A percentile compares a stretch with the other conserved stretches of the same genome.
Conservation (phyloP, 2,113 vertebrate species). For the Ciconia maguari region DNA sequence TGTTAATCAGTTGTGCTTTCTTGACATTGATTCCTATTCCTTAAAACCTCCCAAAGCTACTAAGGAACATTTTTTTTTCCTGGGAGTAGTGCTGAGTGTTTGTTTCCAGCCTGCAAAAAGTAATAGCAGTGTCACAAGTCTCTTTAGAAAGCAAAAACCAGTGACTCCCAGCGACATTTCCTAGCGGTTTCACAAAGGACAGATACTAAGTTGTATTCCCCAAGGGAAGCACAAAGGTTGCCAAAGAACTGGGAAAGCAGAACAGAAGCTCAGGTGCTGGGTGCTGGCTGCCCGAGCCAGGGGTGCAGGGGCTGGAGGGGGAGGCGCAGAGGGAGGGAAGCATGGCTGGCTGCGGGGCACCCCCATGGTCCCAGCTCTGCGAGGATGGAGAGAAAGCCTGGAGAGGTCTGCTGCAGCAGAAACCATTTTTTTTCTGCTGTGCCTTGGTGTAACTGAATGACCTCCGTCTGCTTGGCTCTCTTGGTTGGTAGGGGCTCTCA, state of each 20-base stretch:
- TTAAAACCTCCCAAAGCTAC: not conserved
- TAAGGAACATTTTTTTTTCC: not conserved
- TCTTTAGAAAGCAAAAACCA: not conserved
- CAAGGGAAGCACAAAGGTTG: not conserved
- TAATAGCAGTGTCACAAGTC: not conserved
- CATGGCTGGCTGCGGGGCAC: accelerated
- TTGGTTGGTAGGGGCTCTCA: not conserved
- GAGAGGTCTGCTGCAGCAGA: not conserved
- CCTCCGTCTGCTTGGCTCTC: not conserved
- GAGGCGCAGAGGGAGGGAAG: not conserved
- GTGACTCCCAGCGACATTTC: accelerated
- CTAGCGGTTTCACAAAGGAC: not conserved
- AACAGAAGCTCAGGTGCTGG: not conserved
- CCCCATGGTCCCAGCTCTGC: accelerated
- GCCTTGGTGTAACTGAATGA: not conserved
- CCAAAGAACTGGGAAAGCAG: not conserved
- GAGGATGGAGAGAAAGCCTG: not conserved
- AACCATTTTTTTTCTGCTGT: not conserved
- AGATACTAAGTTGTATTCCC: accelerated
- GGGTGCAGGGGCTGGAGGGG: accelerated
- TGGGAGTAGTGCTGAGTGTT: not conserved
- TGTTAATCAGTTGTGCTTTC: not conserved
- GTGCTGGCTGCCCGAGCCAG: accelerated
- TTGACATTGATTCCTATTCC: not conserved
- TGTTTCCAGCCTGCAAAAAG: not conserved